phyloP scores from a whole-genome alignment of 2,113 vertebrate species.

The Cheirogaleus medius region DNA sequence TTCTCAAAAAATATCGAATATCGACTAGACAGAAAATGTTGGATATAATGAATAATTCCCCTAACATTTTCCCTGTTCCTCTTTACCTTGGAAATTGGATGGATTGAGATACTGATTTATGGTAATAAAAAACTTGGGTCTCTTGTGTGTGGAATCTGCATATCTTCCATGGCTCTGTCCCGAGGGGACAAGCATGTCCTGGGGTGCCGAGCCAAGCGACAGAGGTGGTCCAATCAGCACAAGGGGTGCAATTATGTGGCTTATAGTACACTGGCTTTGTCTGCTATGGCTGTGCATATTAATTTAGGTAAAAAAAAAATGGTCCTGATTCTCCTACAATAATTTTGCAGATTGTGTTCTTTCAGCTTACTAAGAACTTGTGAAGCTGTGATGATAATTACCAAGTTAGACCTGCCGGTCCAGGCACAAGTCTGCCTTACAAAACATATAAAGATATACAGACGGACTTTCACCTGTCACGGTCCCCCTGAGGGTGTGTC shows the following conservation, averaged over 20 bases:
- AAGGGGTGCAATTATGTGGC: not conserved
- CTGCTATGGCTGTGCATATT: not conserved
- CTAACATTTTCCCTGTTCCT: rapidly evolving
- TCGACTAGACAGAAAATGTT: not conserved
- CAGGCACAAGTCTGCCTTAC: slow-evolving; percentile 50
- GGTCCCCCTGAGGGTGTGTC: slow-evolving; percentile 1
- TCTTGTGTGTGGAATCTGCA: rapidly evolving
- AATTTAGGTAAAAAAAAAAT: not conserved
- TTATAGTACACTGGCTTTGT: not conserved
- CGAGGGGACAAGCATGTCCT: rapidly evolving
- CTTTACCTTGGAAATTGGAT: not conserved
- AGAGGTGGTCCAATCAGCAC: rapidly evolving
- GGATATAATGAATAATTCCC: rapidly evolving
- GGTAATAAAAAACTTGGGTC: not conserved
- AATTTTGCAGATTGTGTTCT: not conserved
- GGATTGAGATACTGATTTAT: not conserved
- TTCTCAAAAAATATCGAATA: rapidly evolving
- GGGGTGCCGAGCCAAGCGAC: rapidly evolving
- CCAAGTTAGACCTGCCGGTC: slow-evolving; percentile 48
- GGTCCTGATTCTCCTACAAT: not conserved
- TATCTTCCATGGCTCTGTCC: too few species aligned
- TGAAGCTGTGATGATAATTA: slow-evolving; percentile 57
- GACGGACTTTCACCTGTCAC: not conserved
- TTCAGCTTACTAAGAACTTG: not conserved
- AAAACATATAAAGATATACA: slow-evolving; percentile 41